These are phyloP conservation scores for Metopia argyrocephala DNA, from an alignment of 2,888 invertebrate genomes.

Conservation along the genomic window DNA sequence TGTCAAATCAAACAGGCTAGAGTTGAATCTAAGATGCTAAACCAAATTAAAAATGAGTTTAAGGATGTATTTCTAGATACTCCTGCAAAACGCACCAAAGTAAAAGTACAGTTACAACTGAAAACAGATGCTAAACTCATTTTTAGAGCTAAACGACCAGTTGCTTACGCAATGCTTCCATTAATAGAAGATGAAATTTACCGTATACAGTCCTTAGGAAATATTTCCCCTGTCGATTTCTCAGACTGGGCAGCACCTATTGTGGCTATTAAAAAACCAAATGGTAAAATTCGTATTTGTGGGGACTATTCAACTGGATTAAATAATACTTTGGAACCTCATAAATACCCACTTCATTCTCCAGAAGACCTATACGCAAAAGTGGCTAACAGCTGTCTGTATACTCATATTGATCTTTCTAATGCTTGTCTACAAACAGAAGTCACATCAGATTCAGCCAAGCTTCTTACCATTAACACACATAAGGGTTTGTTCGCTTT, in stretches of 20 bases:
- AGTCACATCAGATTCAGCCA: constrained; percentile 6
- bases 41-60: neutral
- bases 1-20: too few relatives aligned
- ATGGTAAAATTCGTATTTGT: constrained; percentile 8
- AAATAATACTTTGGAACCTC: constrained; percentile 2
- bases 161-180: constrained; percentile 12
- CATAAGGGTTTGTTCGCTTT: constrained; percentile 28
- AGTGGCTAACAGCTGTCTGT: constrained; percentile 14
- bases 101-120: neutral
- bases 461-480: constrained; percentile 7
- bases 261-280: constrained; percentile 22
- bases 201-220: constrained; percentile 10
- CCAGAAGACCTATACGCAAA: constrained; percentile 16
- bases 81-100: constrained; percentile 10
- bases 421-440: constrained; percentile 20
- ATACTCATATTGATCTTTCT: constrained; percentile 35
- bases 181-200: constrained; percentile 19
- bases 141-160: constrained; percentile 19
- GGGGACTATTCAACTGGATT: constrained; percentile 26
- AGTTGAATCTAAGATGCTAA: too few relatives aligned
- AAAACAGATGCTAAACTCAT: constrained; percentile 11
- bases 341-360: constrained; percentile 14
- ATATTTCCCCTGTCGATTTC: constrained; percentile 10
- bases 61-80: neutral
- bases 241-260: constrained; percentile 41